These are phyloP conservation scores for Otus scops DNA, from an alignment of 2,797 vertebrate genomes.

Conservation along the genomic window DNA sequence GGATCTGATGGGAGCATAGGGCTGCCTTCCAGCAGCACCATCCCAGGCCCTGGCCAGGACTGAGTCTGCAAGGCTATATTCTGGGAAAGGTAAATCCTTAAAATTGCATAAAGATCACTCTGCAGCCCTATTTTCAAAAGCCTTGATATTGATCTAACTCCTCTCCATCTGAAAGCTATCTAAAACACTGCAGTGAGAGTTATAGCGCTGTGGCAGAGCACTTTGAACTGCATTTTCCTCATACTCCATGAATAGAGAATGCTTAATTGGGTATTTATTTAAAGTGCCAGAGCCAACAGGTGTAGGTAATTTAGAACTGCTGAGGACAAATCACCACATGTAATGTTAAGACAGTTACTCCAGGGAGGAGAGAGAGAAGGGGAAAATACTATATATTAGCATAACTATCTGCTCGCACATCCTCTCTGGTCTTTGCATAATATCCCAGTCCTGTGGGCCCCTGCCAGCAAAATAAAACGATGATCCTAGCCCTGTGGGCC, in stretches of 20 bases:
- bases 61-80: neutral
- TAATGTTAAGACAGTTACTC: neutral
- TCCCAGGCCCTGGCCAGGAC: neutral
- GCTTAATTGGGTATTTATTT: neutral
- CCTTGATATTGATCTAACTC: neutral
- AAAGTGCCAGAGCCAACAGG: conserved; percentile 5
- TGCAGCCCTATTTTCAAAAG: neutral
- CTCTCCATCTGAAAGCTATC: neutral
- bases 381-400: neutral
- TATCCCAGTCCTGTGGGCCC: neutral
- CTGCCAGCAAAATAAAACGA: conserved; percentile 23
- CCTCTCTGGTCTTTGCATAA: neutral
- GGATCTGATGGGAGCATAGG: neutral
- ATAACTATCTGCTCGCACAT: conserved; percentile 18
- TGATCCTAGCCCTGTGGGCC: neutral
- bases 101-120: neutral
- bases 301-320: neutral
- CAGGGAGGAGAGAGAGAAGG: neutral
- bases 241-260: neutral
- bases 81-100: neutral
- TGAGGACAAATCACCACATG: neutral
- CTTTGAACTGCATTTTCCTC: neutral
- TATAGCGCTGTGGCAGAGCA: neutral
- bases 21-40: neutral
- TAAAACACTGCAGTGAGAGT: neutral